These are phyloP conservation scores for Cyrtodaria siliqua DNA, from an alignment of 2,888 invertebrate species.

Conservation along the genomic window DNA sequence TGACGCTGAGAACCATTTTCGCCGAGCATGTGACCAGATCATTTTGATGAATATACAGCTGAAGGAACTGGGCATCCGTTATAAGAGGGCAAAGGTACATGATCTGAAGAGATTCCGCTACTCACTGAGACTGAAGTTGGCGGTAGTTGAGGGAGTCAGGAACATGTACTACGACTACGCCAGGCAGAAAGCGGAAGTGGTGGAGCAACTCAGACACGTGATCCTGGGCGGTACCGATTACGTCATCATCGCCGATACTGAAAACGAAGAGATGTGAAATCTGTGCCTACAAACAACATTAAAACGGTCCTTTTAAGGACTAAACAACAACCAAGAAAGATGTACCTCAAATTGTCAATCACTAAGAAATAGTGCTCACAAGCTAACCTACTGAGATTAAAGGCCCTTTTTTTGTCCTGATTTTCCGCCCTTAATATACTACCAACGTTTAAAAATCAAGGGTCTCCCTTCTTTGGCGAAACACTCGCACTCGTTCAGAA, in stretches of 20 bases:
- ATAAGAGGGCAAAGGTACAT: conserved; percentile 69
- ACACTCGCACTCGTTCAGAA: too few species aligned
- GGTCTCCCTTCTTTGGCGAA: too few species aligned
- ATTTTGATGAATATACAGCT: conserved; percentile 70
- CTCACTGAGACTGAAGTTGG: conserved; percentile 71
- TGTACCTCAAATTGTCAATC: conserved; percentile 24
- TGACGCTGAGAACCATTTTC: conserved; percentile 42
- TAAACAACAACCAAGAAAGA: conserved; percentile 35
- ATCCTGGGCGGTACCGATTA: conserved; percentile 2
- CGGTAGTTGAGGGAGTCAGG: conserved; percentile 67
- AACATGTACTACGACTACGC: conserved; percentile 70
- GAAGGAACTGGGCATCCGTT: conserved; percentile 64
- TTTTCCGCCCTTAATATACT: too few species aligned
- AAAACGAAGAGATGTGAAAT: not conserved
- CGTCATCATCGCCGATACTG: not conserved
- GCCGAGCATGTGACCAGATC: conserved; percentile 74
- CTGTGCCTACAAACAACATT: not conserved
- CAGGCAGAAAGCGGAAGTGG: conserved; percentile 38
- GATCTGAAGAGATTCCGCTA: conserved; percentile 75
- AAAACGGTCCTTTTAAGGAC: conserved; percentile 62
- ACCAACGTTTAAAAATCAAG: too few species aligned
- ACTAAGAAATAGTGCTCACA: too few species aligned
- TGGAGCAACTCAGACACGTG: conserved; percentile 18
- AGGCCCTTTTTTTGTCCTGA: too few species aligned
- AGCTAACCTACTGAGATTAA: too few species aligned